Percentiles rank a stretch among this genome's conserved stretches.
phyloP scores from a whole-genome alignment of 2,797 vertebrate species.

The Calcarius lapponicus region DNA sequence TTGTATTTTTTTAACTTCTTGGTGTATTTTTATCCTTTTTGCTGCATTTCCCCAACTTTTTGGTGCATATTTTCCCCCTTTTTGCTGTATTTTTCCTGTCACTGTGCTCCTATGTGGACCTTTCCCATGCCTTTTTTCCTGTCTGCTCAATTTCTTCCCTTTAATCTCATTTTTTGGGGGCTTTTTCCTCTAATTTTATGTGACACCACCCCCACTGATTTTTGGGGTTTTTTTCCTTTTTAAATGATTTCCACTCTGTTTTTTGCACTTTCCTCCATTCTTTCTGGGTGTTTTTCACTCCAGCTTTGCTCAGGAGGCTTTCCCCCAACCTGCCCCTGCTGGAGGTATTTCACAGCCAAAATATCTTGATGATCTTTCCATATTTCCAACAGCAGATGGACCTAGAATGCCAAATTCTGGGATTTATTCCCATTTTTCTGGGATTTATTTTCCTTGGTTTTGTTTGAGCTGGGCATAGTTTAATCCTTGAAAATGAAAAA shows the following conservation, averaged over 20 bases:
- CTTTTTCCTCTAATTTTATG: neutral
- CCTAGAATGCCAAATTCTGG: neutral
- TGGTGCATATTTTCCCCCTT: rapidly evolving
- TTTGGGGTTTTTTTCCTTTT: rapidly evolving
- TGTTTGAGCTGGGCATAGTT: neutral
- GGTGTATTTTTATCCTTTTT: rapidly evolving
- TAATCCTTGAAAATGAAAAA: neutral
- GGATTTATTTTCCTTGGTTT: neutral
- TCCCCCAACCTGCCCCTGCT: neutral
- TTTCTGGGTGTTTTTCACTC: neutral
- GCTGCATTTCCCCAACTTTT: rapidly evolving
- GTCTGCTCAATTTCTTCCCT: neutral
- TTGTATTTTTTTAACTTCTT: neutral
- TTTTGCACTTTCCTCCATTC: neutral
- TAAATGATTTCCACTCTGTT: neutral
- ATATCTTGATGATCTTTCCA: neutral
- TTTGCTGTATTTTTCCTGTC: neutral
- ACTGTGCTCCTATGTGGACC: rapidly evolving
- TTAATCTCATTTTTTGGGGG: neutral
- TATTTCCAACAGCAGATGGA: conserved; percentile 50
- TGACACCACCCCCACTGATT: rapidly evolving
- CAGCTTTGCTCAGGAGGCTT: neutral
- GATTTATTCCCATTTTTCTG: neutral
- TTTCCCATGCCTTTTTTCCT: neutral
- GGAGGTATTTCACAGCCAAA: neutral